Evolutionary conservation across 2,888 invertebrate species (phyloP), one percentile per base, ranked within the genome.

Genomic region (Rhyacophila evoluta): DNA sequence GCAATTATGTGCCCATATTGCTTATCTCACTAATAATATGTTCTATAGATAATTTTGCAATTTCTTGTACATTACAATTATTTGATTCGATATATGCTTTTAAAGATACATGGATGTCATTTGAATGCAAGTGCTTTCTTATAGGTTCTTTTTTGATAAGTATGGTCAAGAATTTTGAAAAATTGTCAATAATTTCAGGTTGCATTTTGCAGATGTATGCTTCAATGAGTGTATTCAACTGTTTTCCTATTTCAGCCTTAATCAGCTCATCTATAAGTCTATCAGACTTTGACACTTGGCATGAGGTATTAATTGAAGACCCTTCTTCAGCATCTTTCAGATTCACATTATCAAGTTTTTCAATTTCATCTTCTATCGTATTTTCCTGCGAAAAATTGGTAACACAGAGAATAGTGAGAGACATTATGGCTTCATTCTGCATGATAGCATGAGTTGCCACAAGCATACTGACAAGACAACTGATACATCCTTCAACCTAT

Each of bases 381-480:
- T 19, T 55, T 8, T 25, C 55, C 19, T 55, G 55, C 0, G 55
- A 10, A 15, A 86, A 84, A 75, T 86, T 85, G 71, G 87, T 86
- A 0, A 86, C 85, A 33, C 87, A 87, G 8, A 95, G 87, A 39
- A 95, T 90, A 82, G 92, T 93, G 76, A 95, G 88, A 37, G 95
- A 93, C 83, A 94, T 89, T 77, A 95, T 90, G 0, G 95, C 94
- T 87, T 96, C 95, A 85, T 94, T 95, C 86, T 95, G 95, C 97
- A 97, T 97, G 29, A 97, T 92, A 5, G 94, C 89, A 88, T 97
- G 95, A 84, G 95, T 94, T 1, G 95, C 94, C 2, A 93, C 91
- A 82, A 95, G 89, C 97, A 97, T 97, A 86, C 92, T 92, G 10
- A 95, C 93, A 83, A 97, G 88, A 84, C 94, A 93, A 75, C 92